Evolutionary conservation across 2,888 invertebrate genomes (phyloP), one percentile per base, ranked within the genome.

Genomic region (Diadegma fenestrale): DNA sequence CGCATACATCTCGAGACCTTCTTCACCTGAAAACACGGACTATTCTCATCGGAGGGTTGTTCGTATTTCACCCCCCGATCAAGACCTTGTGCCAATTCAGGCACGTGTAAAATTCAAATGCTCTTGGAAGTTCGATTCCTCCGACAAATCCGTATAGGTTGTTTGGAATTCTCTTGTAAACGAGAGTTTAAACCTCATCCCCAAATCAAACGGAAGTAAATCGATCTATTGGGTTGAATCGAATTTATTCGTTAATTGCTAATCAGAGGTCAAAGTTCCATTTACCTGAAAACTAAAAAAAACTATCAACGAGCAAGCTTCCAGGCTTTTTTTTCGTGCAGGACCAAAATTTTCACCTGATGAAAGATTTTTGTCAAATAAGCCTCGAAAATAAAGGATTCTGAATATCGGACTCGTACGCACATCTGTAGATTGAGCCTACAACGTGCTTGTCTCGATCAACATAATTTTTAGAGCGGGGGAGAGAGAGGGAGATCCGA

Each of bases 1-100:
- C 45, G 63, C 45, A 12, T n/a, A 48, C 63, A 63, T 75, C 63
- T 75, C 75, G 75, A 75, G 75, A 63, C 19, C 30, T 58, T 26
- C 54, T 37, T 72, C 58, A 58, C 72, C 54, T 22, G 37, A n/a
- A 26, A 73, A 26, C n/a, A 5, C 73, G 14, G 48, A 71, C 51
- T 33, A 71, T 71, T 75, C 45, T 48, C 48, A 63, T 75, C 61
- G 8, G 17, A 7, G 63, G 45, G 63, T 17, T 45, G 30, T 63
- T 48, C 19, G 19, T 4, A 19, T n/a, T 30, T 12, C 19, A n/a
- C 26, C 19, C 17, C 30, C 37, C 19, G n/a, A 8, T 43, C 45
- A 45, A 75, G 61, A 19, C 75, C 63, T 63, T 63, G 45, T 30
- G 6, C 75, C 45, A n/a, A 63, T 75, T 61, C 75, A 63, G 22